phyloP scores from a whole-genome alignment of 2,113 vertebrate species.

The Morone saxatilis region DNA sequence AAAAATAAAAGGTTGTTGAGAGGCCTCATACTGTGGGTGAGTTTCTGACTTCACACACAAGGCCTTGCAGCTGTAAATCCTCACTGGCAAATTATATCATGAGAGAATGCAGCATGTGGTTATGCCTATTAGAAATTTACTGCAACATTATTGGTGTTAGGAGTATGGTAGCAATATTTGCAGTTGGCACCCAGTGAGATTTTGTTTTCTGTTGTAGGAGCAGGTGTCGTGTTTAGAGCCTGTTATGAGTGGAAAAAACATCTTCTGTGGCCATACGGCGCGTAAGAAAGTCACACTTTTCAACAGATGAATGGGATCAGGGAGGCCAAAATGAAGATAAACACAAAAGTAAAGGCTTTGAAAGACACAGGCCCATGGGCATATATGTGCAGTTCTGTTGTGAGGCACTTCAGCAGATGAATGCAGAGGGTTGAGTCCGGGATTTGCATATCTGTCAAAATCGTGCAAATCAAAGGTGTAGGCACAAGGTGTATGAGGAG shows the following conservation, averaged over 20 bases:
- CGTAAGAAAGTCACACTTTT: conserved; percentile 5
- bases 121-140: conserved; percentile 23
- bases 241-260: conserved; percentile 27
- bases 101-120: conserved; percentile 21
- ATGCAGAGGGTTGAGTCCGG: conserved; percentile 37
- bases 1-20: conserved; percentile 25
- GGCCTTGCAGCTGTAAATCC: conserved; percentile 45
- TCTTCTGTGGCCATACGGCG: background rate
- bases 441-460: conserved; percentile 63
- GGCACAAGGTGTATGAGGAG: conserved; percentile 19
- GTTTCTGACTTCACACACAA: conserved; percentile 35
- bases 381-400: background rate
- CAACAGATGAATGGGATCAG: conserved; percentile 18
- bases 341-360: conserved; percentile 22
- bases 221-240: conserved; percentile 31
- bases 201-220: background rate
- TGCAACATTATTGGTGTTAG: background rate
- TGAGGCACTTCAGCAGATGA: conserved; percentile 33
- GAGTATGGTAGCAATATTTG: conserved; percentile 4
- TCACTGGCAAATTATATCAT: conserved; percentile 27
- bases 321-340: conserved; percentile 6
- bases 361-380: conserved; percentile 25
- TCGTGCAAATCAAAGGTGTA: conserved; percentile 35
- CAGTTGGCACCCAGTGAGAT: background rate
- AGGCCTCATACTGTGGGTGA: conserved; percentile 35